phyloP scores from a whole-genome alignment of 2,797 vertebrate genomes.

The Rhinoraja longicauda region DNA sequence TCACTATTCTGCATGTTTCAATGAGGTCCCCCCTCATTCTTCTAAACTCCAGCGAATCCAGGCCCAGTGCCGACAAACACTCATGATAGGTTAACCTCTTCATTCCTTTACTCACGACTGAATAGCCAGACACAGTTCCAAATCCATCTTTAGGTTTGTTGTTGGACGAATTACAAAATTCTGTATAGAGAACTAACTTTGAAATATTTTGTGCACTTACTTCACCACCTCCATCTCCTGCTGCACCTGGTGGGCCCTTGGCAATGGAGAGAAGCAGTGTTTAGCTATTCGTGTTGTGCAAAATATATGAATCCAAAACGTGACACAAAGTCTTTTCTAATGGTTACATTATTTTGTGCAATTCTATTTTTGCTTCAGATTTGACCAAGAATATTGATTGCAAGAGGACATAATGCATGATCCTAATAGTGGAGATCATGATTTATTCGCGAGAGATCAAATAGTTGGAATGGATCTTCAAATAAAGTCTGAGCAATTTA shows the following conservation, averaged over 20 bases:
- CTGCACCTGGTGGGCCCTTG: slow-evolving; percentile 62
- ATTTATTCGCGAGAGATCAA: neutral
- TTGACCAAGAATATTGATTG: neutral
- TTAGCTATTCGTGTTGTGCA: neutral
- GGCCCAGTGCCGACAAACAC: no score
- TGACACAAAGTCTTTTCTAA: neutral
- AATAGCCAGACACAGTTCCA: no score
- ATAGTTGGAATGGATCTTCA: neutral
- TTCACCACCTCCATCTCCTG: slow-evolving; percentile 63
- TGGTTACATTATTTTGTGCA: neutral
- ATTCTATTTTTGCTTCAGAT: neutral
- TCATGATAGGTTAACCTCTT: no score
- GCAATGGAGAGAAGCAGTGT: slow-evolving; percentile 42
- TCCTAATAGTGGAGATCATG: no score
- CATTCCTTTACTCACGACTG: no score
- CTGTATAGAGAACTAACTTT: neutral
- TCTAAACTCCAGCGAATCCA: no score
- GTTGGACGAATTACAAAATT: neutral
- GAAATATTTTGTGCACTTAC: slow-evolving; percentile 52
- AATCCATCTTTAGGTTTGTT: no score
- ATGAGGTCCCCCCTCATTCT: no score
- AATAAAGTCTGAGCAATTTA: neutral
- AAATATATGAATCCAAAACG: neutral
- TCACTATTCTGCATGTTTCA: no score
- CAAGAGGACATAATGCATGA: neutral